Percentiles rank a stretch among this genome's conserved stretches.
phyloP scores from a whole-genome alignment of 2,888 invertebrate species.

The Brachyptera putata region DNA sequence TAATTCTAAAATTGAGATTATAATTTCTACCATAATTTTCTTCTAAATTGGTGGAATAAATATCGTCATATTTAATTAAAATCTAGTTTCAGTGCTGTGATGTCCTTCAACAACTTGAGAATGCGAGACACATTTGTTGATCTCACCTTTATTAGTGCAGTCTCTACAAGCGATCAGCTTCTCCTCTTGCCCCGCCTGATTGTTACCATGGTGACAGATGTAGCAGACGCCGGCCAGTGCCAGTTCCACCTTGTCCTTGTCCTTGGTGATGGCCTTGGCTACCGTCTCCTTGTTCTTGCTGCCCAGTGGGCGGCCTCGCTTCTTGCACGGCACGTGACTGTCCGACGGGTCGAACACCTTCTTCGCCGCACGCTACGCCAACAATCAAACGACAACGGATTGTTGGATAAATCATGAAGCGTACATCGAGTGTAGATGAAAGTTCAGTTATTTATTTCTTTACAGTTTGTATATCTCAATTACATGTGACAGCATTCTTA shows the following conservation, averaged over 20 bases:
- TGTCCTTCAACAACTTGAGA: no score
- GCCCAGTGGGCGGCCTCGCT: slow-evolving; percentile 57
- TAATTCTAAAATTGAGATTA: no score
- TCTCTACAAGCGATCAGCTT: slow-evolving; percentile 64
- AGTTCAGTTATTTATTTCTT: no score
- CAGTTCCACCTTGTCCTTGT: not conserved
- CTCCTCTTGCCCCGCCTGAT: slow-evolving; percentile 55
- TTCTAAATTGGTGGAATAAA: no score
- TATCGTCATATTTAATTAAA: no score
- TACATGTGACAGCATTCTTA: no score
- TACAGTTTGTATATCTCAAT: no score
- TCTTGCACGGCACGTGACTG: slow-evolving; percentile 55
- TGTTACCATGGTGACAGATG: slow-evolving; percentile 58
- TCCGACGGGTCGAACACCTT: slow-evolving; percentile 85
- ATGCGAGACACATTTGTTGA: not conserved
- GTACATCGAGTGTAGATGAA: no score
- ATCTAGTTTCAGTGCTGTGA: no score
- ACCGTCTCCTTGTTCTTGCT: slow-evolving; percentile 47
- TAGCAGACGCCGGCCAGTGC: slow-evolving; percentile 45
- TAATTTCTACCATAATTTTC: no score
- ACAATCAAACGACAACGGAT: no score
- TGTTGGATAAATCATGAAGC: no score
- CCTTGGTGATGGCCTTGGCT: not conserved
- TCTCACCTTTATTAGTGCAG: slow-evolving; percentile 63
- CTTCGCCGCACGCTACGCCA: slow-evolving; percentile 52